A percentile compares a stretch with the other conserved stretches of the same genome.
Conservation (phyloP, 1,140 invertebrate genomes). For the Hyposmocoma kahamanoa region DNA sequence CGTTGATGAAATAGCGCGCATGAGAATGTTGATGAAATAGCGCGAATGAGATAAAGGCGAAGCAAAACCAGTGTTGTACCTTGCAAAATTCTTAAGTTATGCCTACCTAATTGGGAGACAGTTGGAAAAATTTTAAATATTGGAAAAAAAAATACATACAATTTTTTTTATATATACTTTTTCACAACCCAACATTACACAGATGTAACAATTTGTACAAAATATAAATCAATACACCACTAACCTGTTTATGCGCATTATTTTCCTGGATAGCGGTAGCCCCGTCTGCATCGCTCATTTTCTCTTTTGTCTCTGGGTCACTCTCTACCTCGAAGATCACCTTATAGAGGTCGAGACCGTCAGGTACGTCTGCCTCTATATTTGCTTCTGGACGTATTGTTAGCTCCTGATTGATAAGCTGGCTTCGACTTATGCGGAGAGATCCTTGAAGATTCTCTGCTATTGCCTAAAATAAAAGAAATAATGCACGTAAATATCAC, state of each 20-base stretch:
- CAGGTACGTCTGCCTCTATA: conserved; percentile 57
- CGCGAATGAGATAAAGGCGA: too few species aligned
- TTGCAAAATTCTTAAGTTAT: too few species aligned
- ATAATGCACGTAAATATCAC: too few species aligned
- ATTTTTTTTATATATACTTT: too few species aligned
- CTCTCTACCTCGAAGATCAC: conserved; percentile 60
- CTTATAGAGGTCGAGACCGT: conserved; percentile 53
- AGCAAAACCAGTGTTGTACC: too few species aligned
- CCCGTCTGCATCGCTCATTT: conserved; percentile 43
- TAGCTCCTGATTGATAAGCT: conserved; percentile 57
- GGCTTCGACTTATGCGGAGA: conserved; percentile 49
- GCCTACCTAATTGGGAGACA: too few species aligned
- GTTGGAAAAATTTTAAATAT: too few species aligned
- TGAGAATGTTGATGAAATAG: too few species aligned
- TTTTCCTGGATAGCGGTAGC: conserved; percentile 29
- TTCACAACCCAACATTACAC: too few species aligned
- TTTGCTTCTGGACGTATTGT: conserved; percentile 61
- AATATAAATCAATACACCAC: background rate
- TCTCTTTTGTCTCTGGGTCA: conserved; percentile 43
- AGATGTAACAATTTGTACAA: too few species aligned
- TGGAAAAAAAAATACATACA: too few species aligned
- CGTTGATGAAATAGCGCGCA: too few species aligned
- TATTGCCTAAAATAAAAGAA: conserved; percentile 52
- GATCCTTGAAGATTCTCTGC: conserved; percentile 52
- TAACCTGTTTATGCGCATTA: conserved; percentile 36